Evolutionary conservation across 2,797 vertebrate species (phyloP).

Genomic region (Coreius guichenoti): DNA sequence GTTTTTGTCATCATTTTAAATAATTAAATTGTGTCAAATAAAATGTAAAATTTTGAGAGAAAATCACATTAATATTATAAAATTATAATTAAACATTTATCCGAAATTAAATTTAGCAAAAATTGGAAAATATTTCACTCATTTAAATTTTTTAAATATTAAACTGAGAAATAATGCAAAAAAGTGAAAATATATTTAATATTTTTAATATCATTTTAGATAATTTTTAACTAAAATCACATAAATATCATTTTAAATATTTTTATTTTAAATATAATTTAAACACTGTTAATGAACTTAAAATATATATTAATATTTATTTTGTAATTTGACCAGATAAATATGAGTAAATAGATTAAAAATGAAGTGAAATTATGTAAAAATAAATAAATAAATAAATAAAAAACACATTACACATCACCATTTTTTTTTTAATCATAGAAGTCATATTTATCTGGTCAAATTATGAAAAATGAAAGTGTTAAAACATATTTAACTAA

Average conservation of each 20-base stretch:
- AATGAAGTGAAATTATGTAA: background rate
- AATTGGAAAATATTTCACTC: background rate
- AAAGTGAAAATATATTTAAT: background rate
- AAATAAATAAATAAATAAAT: too few species aligned
- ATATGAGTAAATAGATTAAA: background rate
- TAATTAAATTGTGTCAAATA: background rate
- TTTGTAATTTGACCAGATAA: background rate
- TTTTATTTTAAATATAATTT: background rate
- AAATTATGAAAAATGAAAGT: background rate
- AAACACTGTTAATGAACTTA: background rate
- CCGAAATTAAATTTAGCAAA: background rate
- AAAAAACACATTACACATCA: too few species aligned
- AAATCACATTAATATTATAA: too few species aligned
- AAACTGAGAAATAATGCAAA: background rate
- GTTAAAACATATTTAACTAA: background rate
- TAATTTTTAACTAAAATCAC: background rate
- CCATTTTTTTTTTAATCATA: too few species aligned
- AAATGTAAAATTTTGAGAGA: too few species aligned
- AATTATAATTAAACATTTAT: background rate
- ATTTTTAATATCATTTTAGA: background rate
- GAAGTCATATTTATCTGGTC: background rate
- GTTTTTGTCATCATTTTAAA: background rate
- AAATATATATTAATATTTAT: background rate
- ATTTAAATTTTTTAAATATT: background rate
- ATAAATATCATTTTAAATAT: too few species aligned